Base-by-base conservation (phyloP, 2,797 vertebrate genomes). In the Chaenodraco wilsoni region DNA sequence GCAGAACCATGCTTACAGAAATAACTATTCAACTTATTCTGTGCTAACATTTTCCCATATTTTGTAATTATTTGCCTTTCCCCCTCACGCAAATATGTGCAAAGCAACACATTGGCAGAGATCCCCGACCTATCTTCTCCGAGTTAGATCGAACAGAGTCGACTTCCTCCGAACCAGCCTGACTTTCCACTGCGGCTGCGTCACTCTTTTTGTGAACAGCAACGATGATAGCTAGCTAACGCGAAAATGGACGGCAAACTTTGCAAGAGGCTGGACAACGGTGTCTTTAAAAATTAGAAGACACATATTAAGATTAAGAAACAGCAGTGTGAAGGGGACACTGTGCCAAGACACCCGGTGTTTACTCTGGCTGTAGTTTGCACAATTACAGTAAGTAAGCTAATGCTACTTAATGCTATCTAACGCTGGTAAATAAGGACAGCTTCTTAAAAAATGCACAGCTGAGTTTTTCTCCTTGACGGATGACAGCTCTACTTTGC, bases 171-270 rank as follows among this genome's bases (percentile, higher is more conserved):
- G 92, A 93, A 79, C 37, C 44, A 10, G 1, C 21, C 43, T 62
- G 21, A 74, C n/a, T 0, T 66, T 78, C 54, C 68, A 92, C 89
- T 93, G 90, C 93, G 93, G 77, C 90, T 94, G 95, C 93, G 93
- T 90, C 85, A 89, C 82, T 73, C 77, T 72, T 78, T 82, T 69
- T 60, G 77, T 69, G 86, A 87, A 78, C 83, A 81, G 89, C 76
- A 76, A 83, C 76, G 88, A 89, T 90, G 90, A 80, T 79, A 75
- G 78, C 83, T 77, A 90, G 86, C 89, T 89, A 87, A 81, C 45
- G 40, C 69, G 13, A 85, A 81, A 81, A 78, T 65, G 54, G 72
- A 84, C 72, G 37, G 54, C 60, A 67, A 81, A 79, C 73, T 74
- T 71, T 68, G 21, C 59, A 2, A n/a, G 27, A 61, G 55, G 13